Percentiles rank a stretch among this genome's conserved stretches.
Evolutionary conservation across 2,797 vertebrate species (phyloP).

Genomic region (Ficedula albicollis): DNA sequence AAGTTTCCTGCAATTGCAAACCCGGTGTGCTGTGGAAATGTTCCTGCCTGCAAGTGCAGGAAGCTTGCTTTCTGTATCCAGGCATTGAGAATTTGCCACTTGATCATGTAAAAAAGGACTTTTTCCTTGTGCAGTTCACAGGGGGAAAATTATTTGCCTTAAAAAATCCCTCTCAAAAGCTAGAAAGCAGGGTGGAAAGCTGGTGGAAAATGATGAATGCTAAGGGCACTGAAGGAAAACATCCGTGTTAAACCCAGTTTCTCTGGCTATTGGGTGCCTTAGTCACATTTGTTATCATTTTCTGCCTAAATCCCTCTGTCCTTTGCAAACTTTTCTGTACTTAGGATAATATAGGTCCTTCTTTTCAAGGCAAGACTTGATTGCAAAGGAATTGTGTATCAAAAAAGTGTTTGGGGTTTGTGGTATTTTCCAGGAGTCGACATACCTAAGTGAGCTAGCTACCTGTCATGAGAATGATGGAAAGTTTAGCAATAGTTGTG

Average conservation of each 20-base stretch:
- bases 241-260: background rate
- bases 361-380: background rate
- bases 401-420: background rate
- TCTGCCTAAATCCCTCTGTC: background rate
- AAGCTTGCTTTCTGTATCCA: background rate
- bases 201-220: background rate
- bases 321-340: background rate
- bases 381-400: background rate
- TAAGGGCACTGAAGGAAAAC: background rate
- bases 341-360: background rate
- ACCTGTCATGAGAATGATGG: background rate
- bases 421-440: background rate
- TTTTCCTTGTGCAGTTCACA: background rate
- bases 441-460: background rate
- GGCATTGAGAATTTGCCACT: background rate
- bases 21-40: background rate
- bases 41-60: constrained; percentile 1
- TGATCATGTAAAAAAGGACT: background rate
- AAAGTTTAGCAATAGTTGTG: background rate
- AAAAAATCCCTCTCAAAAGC: background rate
- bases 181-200: background rate
- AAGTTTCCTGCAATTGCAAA: background rate
- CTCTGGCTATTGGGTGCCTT: background rate
- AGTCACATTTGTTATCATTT: background rate
- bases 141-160: background rate